Evolutionary conservation across 2,888 invertebrate species (phyloP).

Genomic region (Nomada fucata): DNA sequence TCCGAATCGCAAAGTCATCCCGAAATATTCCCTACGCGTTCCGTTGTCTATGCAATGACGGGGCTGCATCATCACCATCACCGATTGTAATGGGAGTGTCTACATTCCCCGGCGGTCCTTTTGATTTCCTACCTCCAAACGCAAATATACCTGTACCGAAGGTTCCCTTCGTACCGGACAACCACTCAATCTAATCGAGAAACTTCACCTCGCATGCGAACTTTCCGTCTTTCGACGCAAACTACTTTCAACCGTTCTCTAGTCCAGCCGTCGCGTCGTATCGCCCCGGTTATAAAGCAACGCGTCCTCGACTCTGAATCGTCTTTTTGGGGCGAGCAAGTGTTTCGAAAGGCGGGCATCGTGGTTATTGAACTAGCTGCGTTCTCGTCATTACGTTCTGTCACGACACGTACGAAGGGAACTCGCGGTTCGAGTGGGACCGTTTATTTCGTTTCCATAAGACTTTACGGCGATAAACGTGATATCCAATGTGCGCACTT

Average conservation of each 20-base stretch:
- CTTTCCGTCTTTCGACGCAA: conserved; percentile 22
- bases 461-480: conserved; percentile 65
- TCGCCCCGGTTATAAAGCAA: neutral
- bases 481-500: conserved; percentile 60
- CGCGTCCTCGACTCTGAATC: neutral
- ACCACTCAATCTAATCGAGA: neutral
- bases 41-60: conserved; percentile 57
- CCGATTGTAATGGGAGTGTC: conserved; percentile 57
- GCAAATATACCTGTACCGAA: conserved; percentile 13
- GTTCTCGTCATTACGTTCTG: conserved; percentile 72
- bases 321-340: conserved; percentile 36
- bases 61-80: conserved; percentile 61
- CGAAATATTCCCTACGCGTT: conserved; percentile 40
- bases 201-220: neutral
- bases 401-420: conserved; percentile 73
- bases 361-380: conserved; percentile 75
- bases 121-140: conserved; percentile 55
- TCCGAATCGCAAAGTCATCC: conserved; percentile 71
- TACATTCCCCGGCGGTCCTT: conserved; percentile 63
- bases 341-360: conserved; percentile 17
- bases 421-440: conserved; percentile 42
- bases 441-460: conserved; percentile 34
- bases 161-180: too few relatives aligned
- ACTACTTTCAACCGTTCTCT: conserved; percentile 30
- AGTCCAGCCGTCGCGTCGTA: too few relatives aligned